Conservation (phyloP, 1,140 invertebrate genomes). For the Ceratina calcarata region DNA sequence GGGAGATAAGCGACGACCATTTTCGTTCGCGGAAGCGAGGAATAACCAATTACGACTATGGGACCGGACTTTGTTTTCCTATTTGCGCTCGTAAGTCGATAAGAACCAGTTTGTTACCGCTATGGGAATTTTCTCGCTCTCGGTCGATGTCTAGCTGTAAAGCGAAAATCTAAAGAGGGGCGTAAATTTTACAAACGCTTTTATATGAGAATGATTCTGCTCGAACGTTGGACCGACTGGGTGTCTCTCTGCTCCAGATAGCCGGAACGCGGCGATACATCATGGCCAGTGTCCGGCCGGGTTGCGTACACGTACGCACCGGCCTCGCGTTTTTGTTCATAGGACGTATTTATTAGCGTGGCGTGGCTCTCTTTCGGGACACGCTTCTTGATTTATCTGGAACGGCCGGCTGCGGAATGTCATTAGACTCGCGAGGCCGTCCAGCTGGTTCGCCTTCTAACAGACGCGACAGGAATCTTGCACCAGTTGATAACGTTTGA, state of each 20-base stretch:
- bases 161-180: no score
- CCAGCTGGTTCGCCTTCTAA: neutral
- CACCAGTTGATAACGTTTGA: neutral
- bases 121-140: no score
- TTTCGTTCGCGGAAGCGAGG: no score
- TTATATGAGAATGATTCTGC: no score
- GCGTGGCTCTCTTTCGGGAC: constrained; percentile 12
- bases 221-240: no score
- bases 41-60: neutral
- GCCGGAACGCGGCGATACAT: constrained; percentile 51
- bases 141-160: no score
- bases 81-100: neutral
- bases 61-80: neutral
- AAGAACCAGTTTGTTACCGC: no score
- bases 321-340: constrained; percentile 55
- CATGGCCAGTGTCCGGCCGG: constrained; percentile 39
- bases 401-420: constrained; percentile 30
- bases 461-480: constrained; percentile 12
- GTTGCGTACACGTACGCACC: constrained; percentile 46
- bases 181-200: no score
- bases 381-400: constrained; percentile 43
- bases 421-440: constrained; percentile 21
- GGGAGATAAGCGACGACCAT: no score
- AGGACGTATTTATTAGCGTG: constrained; percentile 60
- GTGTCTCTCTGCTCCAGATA: constrained; percentile 11